phyloP scores from a whole-genome alignment of 2,888 invertebrate genomes.

The Cerastis rubricosa region DNA sequence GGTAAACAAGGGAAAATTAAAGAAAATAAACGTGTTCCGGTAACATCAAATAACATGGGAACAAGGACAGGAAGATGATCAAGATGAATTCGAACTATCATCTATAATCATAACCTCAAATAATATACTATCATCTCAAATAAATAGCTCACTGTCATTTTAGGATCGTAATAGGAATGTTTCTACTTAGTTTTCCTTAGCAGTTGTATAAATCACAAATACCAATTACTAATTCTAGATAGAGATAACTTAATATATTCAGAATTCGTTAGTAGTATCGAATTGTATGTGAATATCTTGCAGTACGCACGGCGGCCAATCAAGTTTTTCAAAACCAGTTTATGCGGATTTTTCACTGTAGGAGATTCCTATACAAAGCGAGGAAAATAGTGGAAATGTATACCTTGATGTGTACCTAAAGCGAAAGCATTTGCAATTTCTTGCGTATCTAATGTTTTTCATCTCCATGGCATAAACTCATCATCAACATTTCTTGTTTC shows the following conservation, averaged over 20 bases:
- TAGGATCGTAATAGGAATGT: background rate
- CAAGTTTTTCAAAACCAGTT: too few relatives aligned
- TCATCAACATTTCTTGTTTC: conserved; percentile 10
- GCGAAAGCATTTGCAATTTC: conserved; percentile 1
- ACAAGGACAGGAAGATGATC: background rate
- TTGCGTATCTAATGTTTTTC: background rate
- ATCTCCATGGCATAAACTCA: background rate
- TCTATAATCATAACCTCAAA: too few relatives aligned
- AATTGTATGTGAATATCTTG: background rate
- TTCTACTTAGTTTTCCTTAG: background rate
- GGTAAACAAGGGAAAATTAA: background rate
- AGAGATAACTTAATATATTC: too few relatives aligned
- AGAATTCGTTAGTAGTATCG: too few relatives aligned
- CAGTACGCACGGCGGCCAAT: too few relatives aligned
- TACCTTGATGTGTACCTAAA: background rate
- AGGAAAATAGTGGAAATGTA: too few relatives aligned
- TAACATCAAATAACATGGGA: background rate
- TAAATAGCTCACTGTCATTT: background rate
- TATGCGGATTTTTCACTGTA: too few relatives aligned
- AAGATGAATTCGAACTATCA: background rate
- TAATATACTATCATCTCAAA: too few relatives aligned
- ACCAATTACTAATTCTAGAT: too few relatives aligned
- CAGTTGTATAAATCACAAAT: background rate
- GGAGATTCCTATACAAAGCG: too few relatives aligned
- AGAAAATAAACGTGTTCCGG: background rate